Base-by-base conservation (phyloP, 2,113 vertebrate species). In the Coreoperca whiteheadi region DNA sequence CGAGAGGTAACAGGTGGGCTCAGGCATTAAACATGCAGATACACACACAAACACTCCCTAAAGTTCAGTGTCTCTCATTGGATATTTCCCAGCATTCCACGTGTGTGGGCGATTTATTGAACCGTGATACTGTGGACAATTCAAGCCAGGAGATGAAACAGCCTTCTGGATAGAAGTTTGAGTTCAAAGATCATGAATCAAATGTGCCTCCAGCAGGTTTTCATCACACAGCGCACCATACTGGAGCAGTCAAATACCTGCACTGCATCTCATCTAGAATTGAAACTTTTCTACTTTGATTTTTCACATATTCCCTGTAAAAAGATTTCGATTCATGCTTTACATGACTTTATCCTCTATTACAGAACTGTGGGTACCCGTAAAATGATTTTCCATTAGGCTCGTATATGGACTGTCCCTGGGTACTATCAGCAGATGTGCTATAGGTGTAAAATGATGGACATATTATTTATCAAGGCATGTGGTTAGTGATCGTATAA, bases 141-240 rank as follows among this genome's bases (percentile, higher is more conserved):
- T 72, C 4, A 34, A 81, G 32, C 12, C 77, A 51, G 46, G 46
- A 83, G 64, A 73, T 76, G 48, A 91, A 86, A 76, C 65, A 57
- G 21, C 41, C 43, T 56, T 6, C 57, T 61, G 64, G 54, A 87
- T 64, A 81, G 65, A 50, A 66, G 46, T 57, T 82, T 57, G 77
- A 77, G 81, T 76, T 78, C 65, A 82, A 81, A 79, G 79, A 83
- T 83, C 51, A 59, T 54, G 59, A 80, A 66, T 85, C 34, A 86
- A 82, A 60, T 9, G 34, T 2, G 57, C 71, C 37, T 79, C 34
- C 32, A 30, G 0, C 61, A 74, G 60, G 77, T 54, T 75, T 83
- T 79, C 15, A 80, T 59, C 46, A 75, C 71, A 48, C 32, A 0
- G 10, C 0, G 10, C 4, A 63, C 30, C 4, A 48, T 11, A 23